Evolutionary conservation across 1,140 invertebrate species (phyloP).

Genomic region (Akabosia matsudoensis): DNA sequence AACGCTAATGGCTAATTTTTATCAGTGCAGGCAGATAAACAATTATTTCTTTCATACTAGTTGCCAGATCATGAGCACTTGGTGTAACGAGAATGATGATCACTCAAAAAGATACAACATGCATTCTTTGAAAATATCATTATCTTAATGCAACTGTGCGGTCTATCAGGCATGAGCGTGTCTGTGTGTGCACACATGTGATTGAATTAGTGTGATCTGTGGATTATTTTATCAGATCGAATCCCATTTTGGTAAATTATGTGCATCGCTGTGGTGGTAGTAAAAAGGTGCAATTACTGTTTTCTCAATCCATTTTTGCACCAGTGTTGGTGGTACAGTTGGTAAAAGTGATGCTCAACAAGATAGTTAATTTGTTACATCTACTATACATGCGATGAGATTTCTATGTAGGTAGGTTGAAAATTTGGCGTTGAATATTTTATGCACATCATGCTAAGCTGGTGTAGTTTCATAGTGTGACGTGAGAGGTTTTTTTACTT

Average conservation of each 20-base stretch:
- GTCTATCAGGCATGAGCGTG: background rate
- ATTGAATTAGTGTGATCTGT: conserved; percentile 12
- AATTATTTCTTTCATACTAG: conserved; percentile 2
- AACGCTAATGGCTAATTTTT: too few species aligned
- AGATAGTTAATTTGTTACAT: conserved; percentile 13
- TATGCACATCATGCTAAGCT: too few species aligned
- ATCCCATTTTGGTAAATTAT: conserved; percentile 12
- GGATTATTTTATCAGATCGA: conserved; percentile 18
- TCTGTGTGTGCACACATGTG: background rate
- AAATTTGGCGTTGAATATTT: too few species aligned
- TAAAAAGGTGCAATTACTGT: background rate
- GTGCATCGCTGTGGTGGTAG: background rate
- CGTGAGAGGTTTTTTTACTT: too few species aligned
- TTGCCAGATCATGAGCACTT: too few species aligned
- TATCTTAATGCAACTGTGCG: too few species aligned
- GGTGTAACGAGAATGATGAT: too few species aligned
- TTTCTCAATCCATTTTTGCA: background rate
- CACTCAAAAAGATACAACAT: too few species aligned
- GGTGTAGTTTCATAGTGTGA: too few species aligned
- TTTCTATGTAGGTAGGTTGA: too few species aligned
- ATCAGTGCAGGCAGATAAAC: background rate
- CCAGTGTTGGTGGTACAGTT: background rate
- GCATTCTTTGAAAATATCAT: too few species aligned
- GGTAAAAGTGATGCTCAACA: background rate
- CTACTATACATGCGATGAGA: too few species aligned